Evolutionary conservation across 2,888 invertebrate genomes (phyloP), one percentile per base, ranked within the genome.

Genomic region (Lasioglossum calceatum): DNA sequence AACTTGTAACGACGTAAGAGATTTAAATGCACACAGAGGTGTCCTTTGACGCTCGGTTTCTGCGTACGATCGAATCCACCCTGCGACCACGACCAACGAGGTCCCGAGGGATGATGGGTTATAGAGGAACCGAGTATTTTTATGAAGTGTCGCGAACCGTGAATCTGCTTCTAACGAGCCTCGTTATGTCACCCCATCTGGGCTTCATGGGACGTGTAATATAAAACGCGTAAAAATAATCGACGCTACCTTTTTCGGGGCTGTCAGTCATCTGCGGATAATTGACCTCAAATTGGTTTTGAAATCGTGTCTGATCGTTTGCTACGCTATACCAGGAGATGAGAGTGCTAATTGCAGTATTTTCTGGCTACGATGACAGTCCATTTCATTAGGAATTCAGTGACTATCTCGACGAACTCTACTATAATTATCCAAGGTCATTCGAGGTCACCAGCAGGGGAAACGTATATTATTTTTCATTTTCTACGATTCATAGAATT

Each of bases 1-100:
- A 84, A 75, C 83, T 42, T 58, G 75, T 82, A 82, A 84, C 80
- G 87, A 82, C 82, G 75, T 72, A 79, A 82, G 87, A 88, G 88
- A 87, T 80, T 80, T 82, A 77, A 71, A 80, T 84, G 81, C 64
- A 47, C 80, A 80, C 76, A 75, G 77, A 64, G 73, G 64, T 58
- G 79, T 58, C 81, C 85, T 82, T 71, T 75, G 81, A 84, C 50
- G 61, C 70, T 54, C 73, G 67, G 50, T 72, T 81, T 58, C 72
- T 44, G 19, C 58, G 32, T 58, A n/a, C 61, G 44, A 75, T 47
- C 75, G 16, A 58, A 44, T 54, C 71, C 50, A 27, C n/a, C 23
- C 14, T 10, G 39, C 39, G 27, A 61, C 74, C 47, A 47, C 78
- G 14, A 50, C 23, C 23, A 23, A 39, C 36, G 39, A 64, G 32